Base-by-base conservation (phyloP, 2,888 invertebrate genomes). In the Doris montereyensis region DNA sequence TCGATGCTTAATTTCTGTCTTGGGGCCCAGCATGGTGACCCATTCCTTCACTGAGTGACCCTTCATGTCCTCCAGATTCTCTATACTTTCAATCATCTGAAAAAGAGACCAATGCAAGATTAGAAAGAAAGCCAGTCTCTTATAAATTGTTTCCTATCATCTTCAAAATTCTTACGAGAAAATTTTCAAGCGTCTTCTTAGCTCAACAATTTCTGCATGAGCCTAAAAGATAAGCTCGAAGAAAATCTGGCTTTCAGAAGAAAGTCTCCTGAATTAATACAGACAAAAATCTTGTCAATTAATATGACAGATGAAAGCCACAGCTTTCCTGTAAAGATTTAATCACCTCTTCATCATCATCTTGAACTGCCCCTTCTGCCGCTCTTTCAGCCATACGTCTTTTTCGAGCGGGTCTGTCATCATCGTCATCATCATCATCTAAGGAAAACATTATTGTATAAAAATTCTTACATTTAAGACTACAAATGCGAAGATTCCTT, bases 1-100 rank as follows among this genome's bases (percentile, higher is more conserved):
- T 88, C 97, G 94, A 92, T 99, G 98, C 79, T 96, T 95, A 85
- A 99, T 98, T 93, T 99, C 99, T 13, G 97, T 97, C 76, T 96
- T 94, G 0, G 99, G 98, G 0, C 97, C 98, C 85, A 97, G 92
- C 96, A 98, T 97, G 77, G 95, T 94, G 0, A 99, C 98, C 97
- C 99, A 99, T 88, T 99, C 98, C 87, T 96, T 95, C 1, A 97
- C 95, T 0, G 96, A 94, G 89, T 98, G 95, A 0, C 99, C 99
- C 90, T 98, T 97, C 3, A 97, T 98, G 87, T 99, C 99, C 91
- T 99, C 99, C 41, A 99, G 93, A 92, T 98, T 99, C 91, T 99
- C 99, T 83, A 99, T 98, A 77, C 97, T 97, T 92, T 99, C 98
- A 93, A 96, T 95, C 92, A 87, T 86, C 87, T 87, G 79, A 13